phyloP scores from a whole-genome alignment of 2,113 vertebrate species.

The Talpa occidentalis region DNA sequence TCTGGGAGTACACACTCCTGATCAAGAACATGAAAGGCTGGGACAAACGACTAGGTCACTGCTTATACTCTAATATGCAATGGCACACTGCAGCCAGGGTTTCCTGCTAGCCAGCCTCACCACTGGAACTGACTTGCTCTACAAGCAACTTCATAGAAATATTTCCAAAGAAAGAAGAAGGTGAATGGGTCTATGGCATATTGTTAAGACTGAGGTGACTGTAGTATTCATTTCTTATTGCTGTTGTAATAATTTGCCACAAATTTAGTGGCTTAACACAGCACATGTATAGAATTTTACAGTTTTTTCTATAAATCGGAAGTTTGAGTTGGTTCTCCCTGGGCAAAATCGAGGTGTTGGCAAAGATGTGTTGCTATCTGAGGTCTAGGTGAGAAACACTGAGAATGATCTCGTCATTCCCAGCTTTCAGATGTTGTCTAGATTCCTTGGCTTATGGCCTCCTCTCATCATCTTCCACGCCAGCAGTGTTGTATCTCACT shows the following conservation, averaged over 20 bases:
- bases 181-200: neutral
- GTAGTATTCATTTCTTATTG: neutral
- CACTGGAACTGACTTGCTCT: neutral
- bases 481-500: neutral
- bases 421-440: neutral
- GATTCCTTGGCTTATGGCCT: neutral
- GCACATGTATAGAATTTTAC: neutral
- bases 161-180: neutral
- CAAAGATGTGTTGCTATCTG: neutral
- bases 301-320: neutral
- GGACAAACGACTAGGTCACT: neutral
- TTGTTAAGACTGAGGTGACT: neutral
- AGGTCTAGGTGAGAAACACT: neutral
- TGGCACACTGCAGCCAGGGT: neutral
- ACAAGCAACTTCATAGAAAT: neutral
- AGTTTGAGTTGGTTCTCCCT: neutral
- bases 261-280: neutral
- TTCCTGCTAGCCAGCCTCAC: neutral
- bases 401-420: neutral
- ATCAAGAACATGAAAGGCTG: neutral
- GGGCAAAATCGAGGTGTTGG: too few relatives aligned
- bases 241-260: neutral
- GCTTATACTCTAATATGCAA: neutral
- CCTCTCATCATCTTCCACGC: neutral
- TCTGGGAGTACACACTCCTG: neutral